Base-by-base conservation (phyloP, 2,113 vertebrate genomes). In the Oncorhynchus clarkii region DNA sequence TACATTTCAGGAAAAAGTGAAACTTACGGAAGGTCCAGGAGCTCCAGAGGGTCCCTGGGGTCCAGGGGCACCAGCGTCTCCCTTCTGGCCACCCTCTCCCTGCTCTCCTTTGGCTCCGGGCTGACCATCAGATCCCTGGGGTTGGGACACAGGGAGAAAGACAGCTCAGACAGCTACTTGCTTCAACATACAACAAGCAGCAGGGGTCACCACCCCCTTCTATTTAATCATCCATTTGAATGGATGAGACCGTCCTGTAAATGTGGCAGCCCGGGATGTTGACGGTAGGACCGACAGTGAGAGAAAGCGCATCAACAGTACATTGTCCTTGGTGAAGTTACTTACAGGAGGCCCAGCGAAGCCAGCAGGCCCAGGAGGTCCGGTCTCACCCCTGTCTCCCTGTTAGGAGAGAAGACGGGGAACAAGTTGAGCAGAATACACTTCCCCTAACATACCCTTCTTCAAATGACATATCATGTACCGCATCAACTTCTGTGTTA, bases 321-420 rank as follows among this genome's bases (percentile, higher is more conserved):
- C 39, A 16, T 16, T 64, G 13, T n/a, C 14, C 8, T 34, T 39
- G 24, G 27, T 39, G 7, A 71, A 71, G 16, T 64, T 91, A 97
- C 97, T 97, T 85, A 99, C 97, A 26, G 97, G 97, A 72, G 96
- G 95, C 90, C 97, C 97, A 89, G 97, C 96, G 65, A 98, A 98
- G 86, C 97, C 97, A 93, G 94, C 96, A 87, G 97, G 95, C 29
- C 97, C 97, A 1, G 93, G 92, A 73, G 96, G 95, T 73, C 97
- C 97, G 34, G 95, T 93, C 87, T 98, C 97, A 74, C 97, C 97
- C 1, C 97, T 94, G 82, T 98, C 97, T 73, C 97, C 97, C 97
- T 99, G 82, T 74, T 7, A 67, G 27, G 66, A 70, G 7, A 81
- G 72, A 60, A 78, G 16, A 74, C 11, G 3, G 16, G n/a, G 29